These are phyloP conservation scores for Indicator indicator DNA, from an alignment of 2,113 vertebrate species.

Conservation along the genomic window DNA sequence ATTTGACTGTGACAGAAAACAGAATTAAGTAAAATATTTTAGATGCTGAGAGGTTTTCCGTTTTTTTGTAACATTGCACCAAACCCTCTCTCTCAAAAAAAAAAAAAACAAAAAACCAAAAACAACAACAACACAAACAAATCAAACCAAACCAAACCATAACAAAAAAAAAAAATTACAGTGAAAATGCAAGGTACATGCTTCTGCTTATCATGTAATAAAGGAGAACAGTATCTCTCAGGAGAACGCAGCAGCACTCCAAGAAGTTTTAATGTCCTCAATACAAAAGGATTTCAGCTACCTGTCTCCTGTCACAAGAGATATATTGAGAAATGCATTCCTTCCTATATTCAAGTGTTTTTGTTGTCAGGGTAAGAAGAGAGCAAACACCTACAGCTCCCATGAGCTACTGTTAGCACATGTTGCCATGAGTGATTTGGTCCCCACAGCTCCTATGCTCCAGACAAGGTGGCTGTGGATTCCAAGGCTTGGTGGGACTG, in stretches of 20 bases:
- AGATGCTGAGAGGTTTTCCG: not conserved
- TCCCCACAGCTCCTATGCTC: not conserved
- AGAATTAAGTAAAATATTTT: not conserved
- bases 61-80: not conserved
- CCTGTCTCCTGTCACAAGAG: not conserved
- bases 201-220: not conserved
- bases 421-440: not conserved
- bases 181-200: not conserved
- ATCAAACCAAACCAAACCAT: too few relatives aligned
- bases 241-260: not conserved
- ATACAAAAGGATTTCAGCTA: not conserved
- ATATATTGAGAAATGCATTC: not conserved
- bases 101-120: too few relatives aligned
- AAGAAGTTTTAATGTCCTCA: not conserved
- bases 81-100: not conserved
- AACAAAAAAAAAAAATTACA: too few relatives aligned
- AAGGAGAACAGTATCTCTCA: not conserved
- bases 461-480: not conserved
- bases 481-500: not conserved
- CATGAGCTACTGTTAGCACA: not conserved
- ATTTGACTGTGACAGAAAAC: not conserved
- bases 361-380: not conserved
- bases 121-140: too few relatives aligned
- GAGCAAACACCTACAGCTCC: not conserved
- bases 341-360: not conserved